Percentiles rank a stretch among this genome's conserved stretches.
Evolutionary conservation across 1,140 invertebrate genomes (phyloP).

Genomic region (Scaptomyza pallida): DNA sequence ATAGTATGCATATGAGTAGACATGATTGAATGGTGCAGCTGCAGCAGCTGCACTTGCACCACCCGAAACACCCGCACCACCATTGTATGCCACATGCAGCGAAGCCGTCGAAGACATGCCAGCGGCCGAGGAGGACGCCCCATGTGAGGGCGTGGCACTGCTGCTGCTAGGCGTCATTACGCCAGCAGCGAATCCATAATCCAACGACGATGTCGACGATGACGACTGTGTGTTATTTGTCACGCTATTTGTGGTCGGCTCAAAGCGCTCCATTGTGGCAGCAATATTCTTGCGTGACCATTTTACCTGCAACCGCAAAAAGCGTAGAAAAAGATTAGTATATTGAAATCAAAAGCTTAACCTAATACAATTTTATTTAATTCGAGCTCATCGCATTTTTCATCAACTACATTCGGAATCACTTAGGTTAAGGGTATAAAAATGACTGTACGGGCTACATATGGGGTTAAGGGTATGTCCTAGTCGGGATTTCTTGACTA

Average conservation of each 20-base stretch:
- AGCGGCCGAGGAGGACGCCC: constrained; percentile 48
- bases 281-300: constrained; percentile 86
- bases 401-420: no score
- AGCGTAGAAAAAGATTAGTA: background rate
- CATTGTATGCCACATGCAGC: constrained; percentile 68
- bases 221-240: constrained; percentile 62
- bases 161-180: constrained; percentile 71
- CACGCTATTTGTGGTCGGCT: constrained; percentile 74
- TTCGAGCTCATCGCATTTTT: no score
- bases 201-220: constrained; percentile 74
- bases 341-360: background rate
- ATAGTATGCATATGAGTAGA: constrained; percentile 92
- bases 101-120: constrained; percentile 62
- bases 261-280: constrained; percentile 87
- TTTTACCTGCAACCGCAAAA: constrained; percentile 61
- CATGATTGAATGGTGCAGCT: constrained; percentile 82
- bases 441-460: no score
- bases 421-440: no score
- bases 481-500: no score
- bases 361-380: background rate
- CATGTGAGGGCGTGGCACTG: constrained; percentile 66
- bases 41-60: constrained; percentile 40
- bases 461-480: no score
- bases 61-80: constrained; percentile 59
- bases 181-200: constrained; percentile 78